Evolutionary conservation across 2,888 invertebrate genomes (phyloP), one percentile per base, ranked within the genome.

Genomic region (Chrysodeixis includens): DNA sequence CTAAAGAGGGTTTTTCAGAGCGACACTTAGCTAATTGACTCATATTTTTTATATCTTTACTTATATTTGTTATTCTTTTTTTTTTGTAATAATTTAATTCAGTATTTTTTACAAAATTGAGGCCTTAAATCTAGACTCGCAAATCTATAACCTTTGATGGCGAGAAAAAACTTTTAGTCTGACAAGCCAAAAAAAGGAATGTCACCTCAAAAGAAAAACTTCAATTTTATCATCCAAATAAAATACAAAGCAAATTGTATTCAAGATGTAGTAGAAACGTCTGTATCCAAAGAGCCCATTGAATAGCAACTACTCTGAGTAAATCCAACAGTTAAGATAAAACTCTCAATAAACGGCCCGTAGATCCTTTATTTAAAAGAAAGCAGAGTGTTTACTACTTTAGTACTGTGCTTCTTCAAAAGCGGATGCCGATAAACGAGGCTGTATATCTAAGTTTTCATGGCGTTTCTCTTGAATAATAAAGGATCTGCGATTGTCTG

Each of bases 281-380:
- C 46, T 46, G 22, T 65, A 58, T 63, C 53, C 55, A 56, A 54
- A 58, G 26, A 26, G 22, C 30, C 46, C 35, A 66, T 65, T 63
- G 16, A 22, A 70, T 60, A 30, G 16, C 22, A 53, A 60, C 44
- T 70, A 64, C 59, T 70, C 62, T 80, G 61, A 80, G 78, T 69
- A 78, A 80, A 78, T 80, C 64, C 62, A 20, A 5, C 57, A 46
- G 49, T 65, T 62, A 54, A 61, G 60, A 69, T 55, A 56, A 18
- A 71, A 53, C 56, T 67, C 44, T 57, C 61, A 56, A 62, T 60
- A 69, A 56, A 72, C 40, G 64, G 40, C 67, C 35, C 56, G 35
- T 16, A 56, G 66, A 56, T 57, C 63, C 57, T 73, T 69, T 74
- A 78, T 69, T 67, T 65, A 65, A 30, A 71, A 64, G 55, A 35